A percentile compares a stretch with the other conserved stretches of the same genome.
Evolutionary conservation across 2,888 invertebrate genomes (phyloP).

Genomic region (Frankliniella intonsa): DNA sequence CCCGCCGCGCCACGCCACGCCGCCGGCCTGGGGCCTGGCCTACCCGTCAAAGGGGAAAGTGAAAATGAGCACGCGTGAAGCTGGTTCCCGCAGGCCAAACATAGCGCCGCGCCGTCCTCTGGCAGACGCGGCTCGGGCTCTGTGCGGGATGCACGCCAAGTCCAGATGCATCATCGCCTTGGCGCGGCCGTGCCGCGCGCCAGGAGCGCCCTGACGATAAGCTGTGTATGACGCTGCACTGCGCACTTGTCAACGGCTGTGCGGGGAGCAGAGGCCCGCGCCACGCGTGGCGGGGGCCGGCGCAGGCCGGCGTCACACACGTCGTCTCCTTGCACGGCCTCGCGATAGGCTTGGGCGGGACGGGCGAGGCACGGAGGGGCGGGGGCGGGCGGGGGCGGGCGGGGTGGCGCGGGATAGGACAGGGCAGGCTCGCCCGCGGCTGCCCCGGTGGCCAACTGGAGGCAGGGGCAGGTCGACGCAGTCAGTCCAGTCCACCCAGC

Average conservation of each 20-base stretch:
- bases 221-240: no score
- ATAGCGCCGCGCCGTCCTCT: no score
- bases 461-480: neutral
- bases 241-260: no score
- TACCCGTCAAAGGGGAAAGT: neutral
- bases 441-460: conserved; percentile 1
- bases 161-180: no score
- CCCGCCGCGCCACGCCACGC: neutral
- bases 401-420: neutral
- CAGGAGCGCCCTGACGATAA: no score
- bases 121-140: no score
- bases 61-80: neutral
- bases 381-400: neutral
- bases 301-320: neutral
- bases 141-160: no score
- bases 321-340: neutral
- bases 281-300: neutral
- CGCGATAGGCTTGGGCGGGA: neutral
- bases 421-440: neutral
- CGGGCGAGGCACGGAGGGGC: neutral
- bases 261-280: neutral
- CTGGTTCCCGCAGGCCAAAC: no score
- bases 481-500: neutral
- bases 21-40: neutral
- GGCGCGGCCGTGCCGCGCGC: no score